Conservation (phyloP, 2,888 invertebrate genomes). For the Thelaira solivaga region DNA sequence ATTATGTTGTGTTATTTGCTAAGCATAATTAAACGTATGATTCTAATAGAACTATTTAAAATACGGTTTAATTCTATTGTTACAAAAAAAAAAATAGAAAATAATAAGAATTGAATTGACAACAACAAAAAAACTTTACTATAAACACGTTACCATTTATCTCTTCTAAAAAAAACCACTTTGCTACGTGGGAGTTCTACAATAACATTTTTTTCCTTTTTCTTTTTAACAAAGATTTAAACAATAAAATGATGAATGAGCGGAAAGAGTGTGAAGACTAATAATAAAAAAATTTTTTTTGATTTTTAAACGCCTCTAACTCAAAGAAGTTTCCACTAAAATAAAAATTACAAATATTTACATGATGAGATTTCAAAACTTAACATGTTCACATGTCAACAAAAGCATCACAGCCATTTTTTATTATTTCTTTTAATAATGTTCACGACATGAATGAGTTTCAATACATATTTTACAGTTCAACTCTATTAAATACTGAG, state of each 20-base stretch:
- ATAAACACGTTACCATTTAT: slow-evolving; percentile 47
- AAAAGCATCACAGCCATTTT: slow-evolving; percentile 45
- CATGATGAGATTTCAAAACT: slow-evolving; percentile 56
- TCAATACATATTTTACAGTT: neutral
- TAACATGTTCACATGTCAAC: slow-evolving; percentile 58
- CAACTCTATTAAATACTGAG: neutral
- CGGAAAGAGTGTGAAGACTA: neutral
- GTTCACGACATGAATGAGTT: neutral
- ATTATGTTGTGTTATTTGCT: too few species aligned
- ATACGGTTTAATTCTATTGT: neutral
- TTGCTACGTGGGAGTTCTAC: slow-evolving; percentile 58
- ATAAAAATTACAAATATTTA: slow-evolving; percentile 45
- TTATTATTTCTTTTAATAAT: slow-evolving; percentile 11
- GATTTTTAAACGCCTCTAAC: slow-evolving; percentile 21
- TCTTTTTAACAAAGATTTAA: slow-evolving; percentile 21
- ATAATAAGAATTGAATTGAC: neutral
- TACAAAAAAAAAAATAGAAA: too few species aligned
- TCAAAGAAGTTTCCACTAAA: slow-evolving; percentile 11
- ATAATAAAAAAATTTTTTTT: slow-evolving; percentile 34
- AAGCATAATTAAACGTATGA: too few species aligned
- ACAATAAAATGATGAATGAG: slow-evolving; percentile 46
- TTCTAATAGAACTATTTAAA: neutral
- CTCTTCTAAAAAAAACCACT: slow-evolving; percentile 45
- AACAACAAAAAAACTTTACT: neutral
- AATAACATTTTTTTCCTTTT: slow-evolving; percentile 21